Percentiles rank a stretch among this genome's conserved stretches.
These are phyloP conservation scores for Girardia tigrina DNA, from an alignment of 2,888 invertebrate genomes.

Conservation along the genomic window DNA sequence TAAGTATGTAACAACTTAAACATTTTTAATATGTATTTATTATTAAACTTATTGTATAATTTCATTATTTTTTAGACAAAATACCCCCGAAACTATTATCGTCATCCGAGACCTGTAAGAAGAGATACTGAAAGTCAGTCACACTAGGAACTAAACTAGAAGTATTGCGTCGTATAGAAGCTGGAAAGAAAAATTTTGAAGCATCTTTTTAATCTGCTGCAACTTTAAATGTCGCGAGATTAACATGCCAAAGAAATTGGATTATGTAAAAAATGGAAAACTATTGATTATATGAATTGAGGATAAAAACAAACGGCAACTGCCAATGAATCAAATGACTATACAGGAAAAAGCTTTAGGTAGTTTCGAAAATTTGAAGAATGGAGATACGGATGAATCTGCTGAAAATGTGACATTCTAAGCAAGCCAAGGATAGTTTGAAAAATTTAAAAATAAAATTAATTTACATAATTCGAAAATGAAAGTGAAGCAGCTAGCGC, in stretches of 20 bases:
- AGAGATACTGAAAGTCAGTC: neutral
- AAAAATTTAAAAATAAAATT: neutral
- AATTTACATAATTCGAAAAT: neutral
- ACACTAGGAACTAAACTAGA: conserved; percentile 1
- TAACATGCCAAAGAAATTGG: neutral
- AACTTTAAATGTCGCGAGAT: conserved; percentile 9
- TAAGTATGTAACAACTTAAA: too few species aligned
- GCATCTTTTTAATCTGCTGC: conserved; percentile 11
- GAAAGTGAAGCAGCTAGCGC: conserved; percentile 19
- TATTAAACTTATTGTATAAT: too few species aligned
- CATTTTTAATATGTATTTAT: too few species aligned
- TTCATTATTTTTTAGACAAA: too few species aligned
- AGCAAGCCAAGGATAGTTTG: neutral
- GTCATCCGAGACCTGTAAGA: neutral
- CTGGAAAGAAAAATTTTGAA: neutral
- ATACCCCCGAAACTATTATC: too few species aligned
- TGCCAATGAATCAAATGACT: neutral
- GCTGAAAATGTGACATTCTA: neutral
- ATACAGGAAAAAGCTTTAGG: conserved; percentile 2
- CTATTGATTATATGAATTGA: neutral
- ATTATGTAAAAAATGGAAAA: conserved; percentile 9
- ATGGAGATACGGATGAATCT: neutral
- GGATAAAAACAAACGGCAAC: neutral
- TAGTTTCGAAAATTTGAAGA: conserved; percentile 17
- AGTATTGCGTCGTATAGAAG: neutral